phyloP scores from a whole-genome alignment of 1,140 invertebrate genomes.

The Plodia interpunctella region DNA sequence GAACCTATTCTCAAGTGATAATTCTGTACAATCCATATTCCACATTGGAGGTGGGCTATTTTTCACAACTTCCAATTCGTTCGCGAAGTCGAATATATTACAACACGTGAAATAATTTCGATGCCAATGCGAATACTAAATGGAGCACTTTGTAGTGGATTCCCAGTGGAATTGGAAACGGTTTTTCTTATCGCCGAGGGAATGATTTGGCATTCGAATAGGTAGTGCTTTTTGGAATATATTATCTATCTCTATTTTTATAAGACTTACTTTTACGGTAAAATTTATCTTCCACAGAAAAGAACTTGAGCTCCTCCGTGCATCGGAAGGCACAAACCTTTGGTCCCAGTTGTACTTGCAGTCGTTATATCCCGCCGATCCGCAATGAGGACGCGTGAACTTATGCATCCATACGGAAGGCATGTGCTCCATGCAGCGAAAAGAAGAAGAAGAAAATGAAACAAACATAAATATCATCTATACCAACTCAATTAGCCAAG shows the following conservation, averaged over 20 bases:
- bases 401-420: no score
- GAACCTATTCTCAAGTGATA: not conserved
- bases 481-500: not conserved
- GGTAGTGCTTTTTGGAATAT: not conserved
- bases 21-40: not conserved
- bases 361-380: no score
- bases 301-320: no score
- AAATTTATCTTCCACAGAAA: no score
- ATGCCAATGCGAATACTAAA: conserved; percentile 5
- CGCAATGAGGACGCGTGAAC: no score
- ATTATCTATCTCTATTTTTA: not conserved
- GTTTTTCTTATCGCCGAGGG: not conserved
- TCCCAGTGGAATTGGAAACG: not conserved
- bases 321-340: no score
- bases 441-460: no score
- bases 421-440: no score
- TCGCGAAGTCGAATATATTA: conserved; percentile 11
- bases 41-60: not conserved
- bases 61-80: conserved; percentile 12
- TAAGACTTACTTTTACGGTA: no score
- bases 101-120: conserved; percentile 11
- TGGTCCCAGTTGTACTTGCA: no score
- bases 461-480: no score
- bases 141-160: conserved; percentile 8
- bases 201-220: not conserved